Evolutionary conservation across 2,888 invertebrate genomes (phyloP).

Genomic region (Shargacucullia verbasci): DNA sequence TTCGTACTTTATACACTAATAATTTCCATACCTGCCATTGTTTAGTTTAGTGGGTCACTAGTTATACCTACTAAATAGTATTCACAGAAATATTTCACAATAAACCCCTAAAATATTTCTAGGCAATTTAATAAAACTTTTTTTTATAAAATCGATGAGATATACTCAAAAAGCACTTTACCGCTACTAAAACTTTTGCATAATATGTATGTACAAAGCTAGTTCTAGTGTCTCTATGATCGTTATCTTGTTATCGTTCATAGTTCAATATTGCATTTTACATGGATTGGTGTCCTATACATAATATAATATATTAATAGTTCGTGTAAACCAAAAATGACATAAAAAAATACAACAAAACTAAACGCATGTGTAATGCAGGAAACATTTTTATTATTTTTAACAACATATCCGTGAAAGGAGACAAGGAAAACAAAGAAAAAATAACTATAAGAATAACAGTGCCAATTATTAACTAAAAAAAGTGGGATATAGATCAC

Average conservation of each 20-base stretch:
- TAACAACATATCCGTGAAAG: conserved; percentile 79
- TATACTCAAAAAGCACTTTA: conserved; percentile 67
- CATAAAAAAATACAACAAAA: conserved; percentile 65
- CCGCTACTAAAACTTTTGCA: conserved; percentile 64
- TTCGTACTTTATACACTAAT: conserved; percentile 30
- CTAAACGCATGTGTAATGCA: conserved; percentile 77
- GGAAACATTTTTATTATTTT: conserved; percentile 81
- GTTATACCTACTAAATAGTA: conserved; percentile 56
- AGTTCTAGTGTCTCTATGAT: conserved; percentile 54
- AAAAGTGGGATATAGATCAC: conserved; percentile 66
- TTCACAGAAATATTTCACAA: conserved; percentile 66
- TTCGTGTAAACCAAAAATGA: conserved; percentile 45
- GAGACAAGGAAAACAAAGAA: conserved; percentile 77
- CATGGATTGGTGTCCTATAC: conserved; percentile 55
- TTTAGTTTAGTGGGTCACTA: conserved; percentile 45
- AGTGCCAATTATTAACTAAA: conserved; percentile 84
- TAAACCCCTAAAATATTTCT: conserved; percentile 63
- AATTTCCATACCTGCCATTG: conserved; percentile 41
- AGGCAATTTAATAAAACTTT: conserved; percentile 64
- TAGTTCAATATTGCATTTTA: conserved; percentile 56
- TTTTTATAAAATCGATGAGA: conserved; percentile 61
- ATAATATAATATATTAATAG: conserved; percentile 38
- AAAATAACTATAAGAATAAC: conserved; percentile 84
- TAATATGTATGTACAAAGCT: conserved; percentile 76
- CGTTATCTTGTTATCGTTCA: conserved; percentile 40